Evolutionary conservation across 2,113 vertebrate genomes (phyloP).

Genomic region (Hippocampus mohnikei): DNA sequence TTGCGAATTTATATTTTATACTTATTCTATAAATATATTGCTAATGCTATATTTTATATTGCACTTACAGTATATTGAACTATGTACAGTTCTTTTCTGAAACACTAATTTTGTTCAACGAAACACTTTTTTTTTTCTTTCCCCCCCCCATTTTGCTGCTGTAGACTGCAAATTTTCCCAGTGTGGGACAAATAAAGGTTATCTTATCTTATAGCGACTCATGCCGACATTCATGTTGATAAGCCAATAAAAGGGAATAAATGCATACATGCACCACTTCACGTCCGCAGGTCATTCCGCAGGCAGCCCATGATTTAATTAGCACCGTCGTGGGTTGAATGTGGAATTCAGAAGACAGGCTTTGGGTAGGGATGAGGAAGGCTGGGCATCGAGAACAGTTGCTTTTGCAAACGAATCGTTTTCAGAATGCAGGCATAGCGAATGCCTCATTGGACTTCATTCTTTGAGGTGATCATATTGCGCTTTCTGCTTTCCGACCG

Average conservation of each 20-base stretch:
- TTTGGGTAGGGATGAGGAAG: conserved; percentile 4
- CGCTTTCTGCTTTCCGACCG: neutral
- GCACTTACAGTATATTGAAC: no score
- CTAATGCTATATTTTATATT: no score
- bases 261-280: conserved; percentile 21
- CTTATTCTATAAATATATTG: no score
- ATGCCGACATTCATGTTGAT: conserved; percentile 46
- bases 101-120: no score
- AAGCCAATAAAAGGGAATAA: conserved; percentile 36
- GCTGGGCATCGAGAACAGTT: neutral
- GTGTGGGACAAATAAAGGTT: no score
- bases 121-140: no score
- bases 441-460: neutral
- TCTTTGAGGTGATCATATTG: neutral
- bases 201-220: no score
- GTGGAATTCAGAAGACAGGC: conserved; percentile 2
- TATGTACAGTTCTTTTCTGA: no score
- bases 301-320: conserved; percentile 15
- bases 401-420: neutral
- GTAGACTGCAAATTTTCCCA: no score
- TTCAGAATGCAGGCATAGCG: neutral
- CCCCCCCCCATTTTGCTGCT: no score
- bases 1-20: no score
- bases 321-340: neutral
- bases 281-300: conserved; percentile 25